Evolutionary conservation across 1,140 invertebrate genomes (phyloP).

Genomic region (Lepidotrigona ventralis): DNA sequence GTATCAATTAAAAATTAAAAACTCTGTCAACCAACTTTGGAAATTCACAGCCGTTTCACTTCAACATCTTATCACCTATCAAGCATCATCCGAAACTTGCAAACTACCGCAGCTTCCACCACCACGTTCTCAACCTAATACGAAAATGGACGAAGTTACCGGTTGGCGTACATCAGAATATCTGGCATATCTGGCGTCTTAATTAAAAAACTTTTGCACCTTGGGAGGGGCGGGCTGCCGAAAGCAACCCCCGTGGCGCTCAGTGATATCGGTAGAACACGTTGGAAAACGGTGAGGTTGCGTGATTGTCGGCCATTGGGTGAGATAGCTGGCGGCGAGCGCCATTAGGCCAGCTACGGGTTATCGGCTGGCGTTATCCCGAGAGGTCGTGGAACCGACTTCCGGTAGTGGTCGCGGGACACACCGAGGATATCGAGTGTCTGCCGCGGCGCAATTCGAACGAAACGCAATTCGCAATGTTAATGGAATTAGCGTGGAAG

Average conservation of each 20-base stretch:
- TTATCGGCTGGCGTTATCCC: slow-evolving; percentile 53
- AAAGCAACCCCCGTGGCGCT: not conserved
- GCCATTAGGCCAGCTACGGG: slow-evolving; percentile 49
- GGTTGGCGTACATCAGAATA: not conserved
- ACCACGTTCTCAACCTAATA: not conserved
- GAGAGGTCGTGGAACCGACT: slow-evolving; percentile 52
- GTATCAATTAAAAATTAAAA: no score
- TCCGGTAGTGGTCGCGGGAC: slow-evolving; percentile 32
- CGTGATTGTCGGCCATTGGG: slow-evolving; percentile 57
- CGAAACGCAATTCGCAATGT: slow-evolving; percentile 54
- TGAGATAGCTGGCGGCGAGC: slow-evolving; percentile 43
- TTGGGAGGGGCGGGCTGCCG: not conserved
- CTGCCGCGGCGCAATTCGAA: slow-evolving; percentile 60
- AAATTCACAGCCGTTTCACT: not conserved
- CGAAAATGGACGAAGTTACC: not conserved
- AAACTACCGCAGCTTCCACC: not conserved
- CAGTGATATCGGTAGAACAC: not conserved
- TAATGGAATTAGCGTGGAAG: slow-evolving; percentile 67
- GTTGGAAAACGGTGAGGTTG: slow-evolving; percentile 52
- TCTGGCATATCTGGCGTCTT: slow-evolving; percentile 9
- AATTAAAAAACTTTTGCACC: slow-evolving; percentile 31
- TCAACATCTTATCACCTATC: not conserved
- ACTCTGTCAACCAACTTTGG: no score
- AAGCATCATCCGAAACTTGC: not conserved
- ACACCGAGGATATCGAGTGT: slow-evolving; percentile 50